Percentiles rank a stretch among this genome's conserved stretches.
Evolutionary conservation across 2,888 invertebrate species (phyloP).

Genomic region (Hirtodrosophila histrioides): DNA sequence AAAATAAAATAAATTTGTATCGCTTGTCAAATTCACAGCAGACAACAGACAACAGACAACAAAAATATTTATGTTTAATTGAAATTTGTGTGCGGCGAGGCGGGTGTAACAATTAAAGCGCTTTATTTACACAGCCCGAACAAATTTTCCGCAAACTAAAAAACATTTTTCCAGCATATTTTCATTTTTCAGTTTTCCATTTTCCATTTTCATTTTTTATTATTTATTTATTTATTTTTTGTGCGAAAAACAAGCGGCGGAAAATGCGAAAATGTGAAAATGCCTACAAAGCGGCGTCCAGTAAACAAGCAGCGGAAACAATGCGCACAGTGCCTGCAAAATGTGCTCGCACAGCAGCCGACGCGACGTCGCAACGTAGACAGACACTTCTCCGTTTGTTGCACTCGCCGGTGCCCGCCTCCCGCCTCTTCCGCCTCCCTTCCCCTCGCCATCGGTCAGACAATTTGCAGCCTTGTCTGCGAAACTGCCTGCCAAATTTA

Average conservation of each 20-base stretch:
- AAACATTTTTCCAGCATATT: neutral
- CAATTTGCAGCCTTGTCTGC: conserved; percentile 72
- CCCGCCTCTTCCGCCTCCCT: neutral
- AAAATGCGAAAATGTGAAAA: conserved; percentile 24
- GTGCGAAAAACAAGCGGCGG: conserved; percentile 11
- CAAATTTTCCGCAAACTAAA: conserved; percentile 24
- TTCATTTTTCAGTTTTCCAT: neutral
- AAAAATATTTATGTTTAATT: conserved; percentile 44
- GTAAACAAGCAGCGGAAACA: conserved; percentile 62
- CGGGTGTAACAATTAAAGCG: conserved; percentile 42
- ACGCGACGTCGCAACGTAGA: conserved; percentile 25
- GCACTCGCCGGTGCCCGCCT: conserved; percentile 50
- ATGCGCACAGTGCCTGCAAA: conserved; percentile 58
- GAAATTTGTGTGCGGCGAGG: conserved; percentile 15
- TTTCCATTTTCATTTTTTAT: neutral
- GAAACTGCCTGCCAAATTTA: conserved; percentile 72
- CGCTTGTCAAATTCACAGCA: conserved; percentile 29
- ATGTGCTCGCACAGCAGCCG: conserved; percentile 35
- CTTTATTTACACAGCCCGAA: conserved; percentile 27
- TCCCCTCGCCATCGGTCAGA: conserved; percentile 58
- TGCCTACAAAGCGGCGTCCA: conserved; percentile 27
- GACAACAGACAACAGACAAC: neutral
- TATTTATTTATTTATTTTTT: conserved; percentile 11
- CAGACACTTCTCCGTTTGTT: conserved; percentile 75
- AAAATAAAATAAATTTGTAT: conserved; percentile 1